Evolutionary conservation across 2,888 invertebrate genomes (phyloP), one percentile per base, ranked within the genome.

Genomic region (Chrysolina haemoptera): DNA sequence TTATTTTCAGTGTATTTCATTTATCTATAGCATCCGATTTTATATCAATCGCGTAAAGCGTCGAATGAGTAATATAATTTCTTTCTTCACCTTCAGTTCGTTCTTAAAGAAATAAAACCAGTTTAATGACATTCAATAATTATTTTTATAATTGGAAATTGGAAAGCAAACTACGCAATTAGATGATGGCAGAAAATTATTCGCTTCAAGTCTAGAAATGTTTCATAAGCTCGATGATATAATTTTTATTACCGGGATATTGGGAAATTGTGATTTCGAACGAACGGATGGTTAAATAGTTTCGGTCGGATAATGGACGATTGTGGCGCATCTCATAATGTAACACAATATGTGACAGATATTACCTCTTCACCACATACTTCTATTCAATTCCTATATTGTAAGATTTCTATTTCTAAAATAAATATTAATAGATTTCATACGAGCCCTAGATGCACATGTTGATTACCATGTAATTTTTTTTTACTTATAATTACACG

Each of bases 141-240:
- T 27, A 59, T 35, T 9, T 27, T n/a, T 14, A 59, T 59, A 9
- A 59, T 53, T 53, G 20, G 22, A 35, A 59, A 59, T 59, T 6
- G 59, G 16, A 59, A 59, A 35, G 59, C 16, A 59, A 59, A 59
- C 27, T 5, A 59, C n/a, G 59, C 35, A 59, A 59, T 59, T 27
- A 59, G 59, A 27, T 35, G 59, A 59, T 59, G 59, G 59, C 27
- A 6, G 27, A 59, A 59, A 59, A 27, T 14, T 27, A 27, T 14
- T n/a, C 35, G 10, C 27, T 27, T 59, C 5, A 59, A n/a, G 35
- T 27, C 59, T 59, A 8, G 12, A 35, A 35, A 59, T 20, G 53
- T 59, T 59, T 27, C 59, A 59, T 35, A 35, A 59, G 35, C n/a
- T 59, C 35, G 59, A 35, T 59, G 59, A 59, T 59, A 59, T 59